Evolutionary conservation across 2,797 vertebrate species (phyloP), one percentile per base, ranked within the genome.

Genomic region (Meriones psammophilus): DNA sequence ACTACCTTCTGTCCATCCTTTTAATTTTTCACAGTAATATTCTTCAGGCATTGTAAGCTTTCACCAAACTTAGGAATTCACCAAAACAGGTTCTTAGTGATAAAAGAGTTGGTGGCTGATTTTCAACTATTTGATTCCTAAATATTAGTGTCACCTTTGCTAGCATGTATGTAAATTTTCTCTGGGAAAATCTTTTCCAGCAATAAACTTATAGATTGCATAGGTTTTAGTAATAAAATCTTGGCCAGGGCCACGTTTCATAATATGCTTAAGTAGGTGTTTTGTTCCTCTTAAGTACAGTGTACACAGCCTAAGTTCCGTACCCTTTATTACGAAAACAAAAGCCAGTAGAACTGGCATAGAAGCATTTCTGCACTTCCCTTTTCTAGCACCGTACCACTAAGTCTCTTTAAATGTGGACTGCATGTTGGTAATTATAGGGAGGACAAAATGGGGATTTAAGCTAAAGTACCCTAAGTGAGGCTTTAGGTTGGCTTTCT

Each of bases 341-440:
- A 90, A 97, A 96, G 71, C 71, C 33, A 5, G 26, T 80, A 80
- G 91, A 94, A 58, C 76, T 68, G 60, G 62, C 36, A 68, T 84
- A 64, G 39, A 94, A 91, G 39, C 7, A 4, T 9, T 88, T 96
- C 94, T 94, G 2, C 22, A 50, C 33, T 92, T 95, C 15, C 76
- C 85, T 88, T 94, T 96, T 88, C 78, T 42, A 33, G 46, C 91
- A 50, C 2, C 91, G 91, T 91, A 89, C 92, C 66, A 81, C 78
- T 96, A 2, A 42, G 68, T 94, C 74, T 96, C 92, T 89, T 97
- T 94, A 88, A 95, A 86, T 91, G 89, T 64, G 88, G 89, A 92
- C 96, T 96, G 92, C 79, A 91, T 96, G 93, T 97, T 96, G 97
- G 28, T 96, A 98, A 97, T 98, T 96, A 97, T 20, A 95, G 87